Conservation (phyloP, 2,113 vertebrate species). For the Pelecanus crispus region DNA sequence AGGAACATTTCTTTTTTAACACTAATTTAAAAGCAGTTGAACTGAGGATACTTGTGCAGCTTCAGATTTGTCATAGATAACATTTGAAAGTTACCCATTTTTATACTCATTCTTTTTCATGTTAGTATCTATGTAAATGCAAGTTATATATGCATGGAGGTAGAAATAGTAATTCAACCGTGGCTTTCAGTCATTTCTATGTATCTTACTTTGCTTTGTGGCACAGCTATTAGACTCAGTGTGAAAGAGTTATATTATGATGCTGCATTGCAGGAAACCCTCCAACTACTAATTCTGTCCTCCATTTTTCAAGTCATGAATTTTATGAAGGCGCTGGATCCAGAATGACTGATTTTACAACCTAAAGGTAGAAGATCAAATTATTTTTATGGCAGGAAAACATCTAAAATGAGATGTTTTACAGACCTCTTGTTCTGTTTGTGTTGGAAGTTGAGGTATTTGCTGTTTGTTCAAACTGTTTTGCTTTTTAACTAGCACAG, state of each 20-base stretch:
- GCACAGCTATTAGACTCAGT: neutral
- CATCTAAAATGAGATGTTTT: neutral
- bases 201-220: neutral
- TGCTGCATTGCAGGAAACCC: neutral
- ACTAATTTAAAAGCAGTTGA: neutral
- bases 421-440: neutral
- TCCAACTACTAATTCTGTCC: neutral
- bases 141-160: neutral
- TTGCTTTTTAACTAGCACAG: neutral
- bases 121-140: neutral
- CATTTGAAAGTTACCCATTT: neutral
- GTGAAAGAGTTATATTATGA: neutral
- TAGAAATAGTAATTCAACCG: neutral
- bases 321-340: neutral
- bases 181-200: neutral
- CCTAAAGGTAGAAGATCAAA: neutral
- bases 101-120: neutral
- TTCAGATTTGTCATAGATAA: neutral
- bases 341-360: slow-evolving; percentile 9
- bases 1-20: neutral
- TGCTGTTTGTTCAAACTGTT: neutral
- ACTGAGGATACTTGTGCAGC: neutral
- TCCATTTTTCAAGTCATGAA: slow-evolving; percentile 14
- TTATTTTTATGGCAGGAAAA: neutral
- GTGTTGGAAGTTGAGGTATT: neutral